Base-by-base conservation (phyloP, 2,113 vertebrate genomes). In the Urocynchramus pylzowi region DNA sequence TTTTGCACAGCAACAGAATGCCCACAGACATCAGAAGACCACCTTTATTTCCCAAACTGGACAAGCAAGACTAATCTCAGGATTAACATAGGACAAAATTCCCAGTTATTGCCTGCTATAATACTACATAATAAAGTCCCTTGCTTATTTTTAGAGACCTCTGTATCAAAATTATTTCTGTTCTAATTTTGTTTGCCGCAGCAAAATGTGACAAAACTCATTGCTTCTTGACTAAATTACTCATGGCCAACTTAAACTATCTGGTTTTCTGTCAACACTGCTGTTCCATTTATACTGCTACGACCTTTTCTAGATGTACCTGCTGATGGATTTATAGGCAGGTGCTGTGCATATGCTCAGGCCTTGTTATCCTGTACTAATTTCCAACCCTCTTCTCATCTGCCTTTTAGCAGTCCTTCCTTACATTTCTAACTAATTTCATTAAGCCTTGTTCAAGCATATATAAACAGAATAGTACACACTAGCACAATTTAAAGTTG, bases 301-400 rank as follows among this genome's bases (percentile, higher is more conserved):
- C 2, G 1, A 67, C 64, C 47, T 70, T 65, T n/a, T 31, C 24
- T 28, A 41, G 42, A 57, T 10, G 21, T 33, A 63, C 42, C n/a
- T 41, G 23, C 7, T 49, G 63, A 83, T 16, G 26, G 57, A 90
- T 86, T 86, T 65, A 73, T 6, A 13, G 45, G 24, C 31, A 67
- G 56, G 14, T 1, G 0, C 47, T 30, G 20, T 5, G 5, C 21
- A 52, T 53, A 71, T 0, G 0, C 9, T 82, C 69, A 63, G 45
- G 17, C 27, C 33, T 45, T 61, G 13, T 33, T 57, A 74, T 44
- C 15, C 50, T 44, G 13, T 12, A n/a, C 4, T 41, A 24, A 53
- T 37, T 45, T 70, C 28, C 37, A 77, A 27, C 2, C 4, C 3
- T 67, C 56, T 64, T 56, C 47, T 56, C 47, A 37, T 71, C 30